phyloP scores from a whole-genome alignment of 2,888 invertebrate species.

The Trileptium ribeirensis region DNA sequence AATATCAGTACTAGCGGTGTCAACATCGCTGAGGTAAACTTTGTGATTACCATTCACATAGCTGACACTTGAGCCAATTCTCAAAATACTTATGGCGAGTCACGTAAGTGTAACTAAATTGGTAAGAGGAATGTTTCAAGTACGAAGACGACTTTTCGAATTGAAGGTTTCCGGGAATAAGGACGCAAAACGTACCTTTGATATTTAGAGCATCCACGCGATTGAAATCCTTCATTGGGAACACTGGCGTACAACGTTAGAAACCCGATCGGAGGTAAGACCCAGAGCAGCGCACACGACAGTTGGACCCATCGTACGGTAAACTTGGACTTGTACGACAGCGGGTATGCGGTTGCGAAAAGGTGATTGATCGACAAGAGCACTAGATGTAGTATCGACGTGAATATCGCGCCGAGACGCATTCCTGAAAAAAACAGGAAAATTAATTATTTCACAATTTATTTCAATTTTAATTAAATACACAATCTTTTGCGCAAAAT shows the following conservation, averaged over 20 bases:
- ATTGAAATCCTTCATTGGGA: background rate
- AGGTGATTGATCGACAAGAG: conserved; percentile 62
- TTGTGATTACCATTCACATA: too few species aligned
- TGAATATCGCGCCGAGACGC: conserved; percentile 59
- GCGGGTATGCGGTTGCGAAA: conserved; percentile 60
- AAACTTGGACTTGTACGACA: conserved; percentile 57
- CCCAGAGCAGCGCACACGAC: background rate
- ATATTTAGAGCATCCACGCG: background rate
- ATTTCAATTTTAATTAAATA: too few species aligned
- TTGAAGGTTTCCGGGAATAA: too few species aligned
- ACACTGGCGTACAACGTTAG: background rate
- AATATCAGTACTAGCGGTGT: too few species aligned
- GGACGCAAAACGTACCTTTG: background rate
- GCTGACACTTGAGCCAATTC: too few species aligned
- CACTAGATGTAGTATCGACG: conserved; percentile 61
- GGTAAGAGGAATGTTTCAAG: too few species aligned
- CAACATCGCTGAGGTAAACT: too few species aligned
- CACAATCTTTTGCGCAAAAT: too few species aligned
- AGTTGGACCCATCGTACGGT: background rate
- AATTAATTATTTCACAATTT: too few species aligned
- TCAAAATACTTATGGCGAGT: too few species aligned
- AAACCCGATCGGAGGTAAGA: conserved; percentile 6
- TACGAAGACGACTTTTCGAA: too few species aligned
- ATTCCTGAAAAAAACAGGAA: conserved; percentile 43
- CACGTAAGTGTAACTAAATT: too few species aligned